Evolutionary conservation across 2,888 invertebrate genomes (phyloP).

Genomic region (Molanna angustata): DNA sequence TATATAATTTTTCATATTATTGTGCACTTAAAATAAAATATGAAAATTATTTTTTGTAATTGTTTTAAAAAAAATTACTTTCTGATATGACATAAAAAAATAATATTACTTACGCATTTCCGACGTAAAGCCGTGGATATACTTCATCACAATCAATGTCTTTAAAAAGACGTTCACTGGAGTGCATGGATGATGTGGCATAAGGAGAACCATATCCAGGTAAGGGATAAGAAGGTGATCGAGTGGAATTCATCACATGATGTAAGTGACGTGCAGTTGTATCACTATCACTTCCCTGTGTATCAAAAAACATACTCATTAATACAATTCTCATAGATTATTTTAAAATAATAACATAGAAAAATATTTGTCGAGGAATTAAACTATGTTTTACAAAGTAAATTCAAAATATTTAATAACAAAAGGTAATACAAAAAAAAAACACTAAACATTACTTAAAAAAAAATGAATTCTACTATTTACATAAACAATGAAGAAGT

Average conservation of each 20-base stretch:
- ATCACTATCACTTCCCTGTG: slow-evolving; percentile 26
- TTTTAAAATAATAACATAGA: background rate
- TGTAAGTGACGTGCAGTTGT: slow-evolving; percentile 30
- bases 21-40: too few relatives aligned
- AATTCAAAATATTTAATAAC: background rate
- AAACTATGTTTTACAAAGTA: background rate
- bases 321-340: background rate
- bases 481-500: too few relatives aligned
- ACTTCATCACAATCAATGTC: slow-evolving; percentile 73
- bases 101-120: slow-evolving; percentile 64
- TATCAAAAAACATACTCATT: background rate
- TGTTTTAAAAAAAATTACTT: background rate
- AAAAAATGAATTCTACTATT: too few relatives aligned
- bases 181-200: slow-evolving; percentile 40
- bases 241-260: slow-evolving; percentile 31
- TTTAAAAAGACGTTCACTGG: slow-evolving; percentile 42
- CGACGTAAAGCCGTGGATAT: slow-evolving; percentile 69
- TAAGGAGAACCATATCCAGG: slow-evolving; percentile 39
- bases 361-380: background rate
- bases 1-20: too few relatives aligned
- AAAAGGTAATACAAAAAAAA: background rate
- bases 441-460: too few relatives aligned
- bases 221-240: slow-evolving; percentile 42
- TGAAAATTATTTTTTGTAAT: too few relatives aligned
- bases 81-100: slow-evolving; percentile 18